A percentile compares a stretch with the other conserved stretches of the same genome.
Conservation (phyloP, 2,113 vertebrate genomes). For the Acrocephalus arundinaceus region DNA sequence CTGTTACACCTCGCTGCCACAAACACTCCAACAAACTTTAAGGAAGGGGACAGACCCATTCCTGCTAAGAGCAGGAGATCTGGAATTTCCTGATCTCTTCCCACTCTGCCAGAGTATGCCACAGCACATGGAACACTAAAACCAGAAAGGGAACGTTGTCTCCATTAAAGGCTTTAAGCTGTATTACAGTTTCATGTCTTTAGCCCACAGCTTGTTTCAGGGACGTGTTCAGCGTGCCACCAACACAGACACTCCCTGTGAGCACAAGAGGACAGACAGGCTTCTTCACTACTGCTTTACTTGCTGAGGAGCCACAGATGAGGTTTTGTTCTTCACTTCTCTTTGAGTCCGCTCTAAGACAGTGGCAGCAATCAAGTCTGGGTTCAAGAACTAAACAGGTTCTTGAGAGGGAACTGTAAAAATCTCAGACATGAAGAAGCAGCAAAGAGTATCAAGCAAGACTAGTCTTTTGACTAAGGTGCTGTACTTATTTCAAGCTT, state of each 20-base stretch:
- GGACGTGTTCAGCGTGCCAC: rapidly evolving
- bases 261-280: neutral
- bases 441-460: neutral
- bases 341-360: neutral
- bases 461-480: neutral
- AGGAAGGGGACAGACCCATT: neutral
- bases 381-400: neutral
- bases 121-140: neutral
- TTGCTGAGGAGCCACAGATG: neutral
- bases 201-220: neutral
- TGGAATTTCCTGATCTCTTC: neutral
- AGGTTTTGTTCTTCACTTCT: neutral
- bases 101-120: rapidly evolving
- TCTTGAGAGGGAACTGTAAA: neutral
- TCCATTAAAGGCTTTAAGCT: neutral
- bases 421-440: neutral
- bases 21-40: neutral
- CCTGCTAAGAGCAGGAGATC: neutral
- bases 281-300: neutral
- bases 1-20: neutral
- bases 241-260: neutral
- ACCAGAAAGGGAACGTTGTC: rapidly evolving
- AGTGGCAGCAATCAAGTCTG: neutral
- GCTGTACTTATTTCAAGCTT: neutral
- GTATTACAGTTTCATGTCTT: rapidly evolving